phyloP scores from a whole-genome alignment of 1,140 invertebrate species.

The Aricia agestis region DNA sequence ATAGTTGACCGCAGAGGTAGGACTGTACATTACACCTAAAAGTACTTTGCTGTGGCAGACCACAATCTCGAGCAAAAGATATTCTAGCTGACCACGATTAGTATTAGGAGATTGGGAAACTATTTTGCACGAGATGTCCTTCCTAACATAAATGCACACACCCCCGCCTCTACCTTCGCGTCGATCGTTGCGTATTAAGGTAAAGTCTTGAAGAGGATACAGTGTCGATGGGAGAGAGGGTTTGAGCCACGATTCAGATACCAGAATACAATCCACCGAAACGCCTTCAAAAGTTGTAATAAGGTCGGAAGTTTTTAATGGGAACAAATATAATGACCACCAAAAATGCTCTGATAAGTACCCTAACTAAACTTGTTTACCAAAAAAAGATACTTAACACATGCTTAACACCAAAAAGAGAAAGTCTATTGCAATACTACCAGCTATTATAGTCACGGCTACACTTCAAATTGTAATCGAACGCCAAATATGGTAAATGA shows the following conservation, averaged over 20 bases:
- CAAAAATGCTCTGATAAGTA: no score
- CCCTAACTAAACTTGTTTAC: no score
- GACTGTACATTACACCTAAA: not conserved
- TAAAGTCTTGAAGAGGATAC: conserved; percentile 25
- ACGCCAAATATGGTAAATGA: no score
- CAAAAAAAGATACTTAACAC: no score
- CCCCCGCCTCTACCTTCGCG: conserved; percentile 24
- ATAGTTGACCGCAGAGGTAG: no score
- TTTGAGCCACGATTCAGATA: conserved; percentile 18
- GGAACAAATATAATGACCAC: no score
- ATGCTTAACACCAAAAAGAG: no score
- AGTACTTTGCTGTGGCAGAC: conserved; percentile 15
- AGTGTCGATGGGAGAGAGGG: conserved; percentile 20
- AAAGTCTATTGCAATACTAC: no score
- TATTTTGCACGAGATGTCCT: conserved; percentile 21
- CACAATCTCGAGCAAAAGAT: conserved; percentile 23
- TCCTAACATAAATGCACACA: conserved; percentile 24
- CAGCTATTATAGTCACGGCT: no score
- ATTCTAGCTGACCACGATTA: conserved; percentile 17
- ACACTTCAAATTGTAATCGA: no score
- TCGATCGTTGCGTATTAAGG: conserved; percentile 27
- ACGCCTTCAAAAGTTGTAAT: no score
- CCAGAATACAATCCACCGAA: conserved; percentile 7
- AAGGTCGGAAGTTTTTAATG: no score
- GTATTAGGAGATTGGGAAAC: conserved; percentile 18